Conservation (phyloP, 92 coral and sea anemone genomes). For the Siderastrea radians region DNA sequence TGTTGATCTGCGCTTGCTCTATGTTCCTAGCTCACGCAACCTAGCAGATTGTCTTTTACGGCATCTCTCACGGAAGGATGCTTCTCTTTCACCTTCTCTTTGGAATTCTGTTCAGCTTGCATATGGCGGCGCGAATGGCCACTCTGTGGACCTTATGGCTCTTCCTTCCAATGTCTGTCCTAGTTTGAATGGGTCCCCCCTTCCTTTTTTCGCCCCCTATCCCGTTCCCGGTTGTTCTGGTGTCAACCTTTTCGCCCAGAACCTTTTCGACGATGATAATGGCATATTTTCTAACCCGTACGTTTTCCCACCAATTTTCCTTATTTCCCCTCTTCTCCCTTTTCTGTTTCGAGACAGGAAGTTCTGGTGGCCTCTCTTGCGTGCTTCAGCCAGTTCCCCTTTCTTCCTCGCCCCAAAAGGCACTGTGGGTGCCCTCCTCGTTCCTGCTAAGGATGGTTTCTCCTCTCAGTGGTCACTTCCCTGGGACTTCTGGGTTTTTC, state of each 20-base stretch:
- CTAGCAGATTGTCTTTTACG: not conserved
- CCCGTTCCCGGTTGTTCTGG: not conserved
- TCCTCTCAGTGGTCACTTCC: no score
- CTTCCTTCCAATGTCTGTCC: not conserved
- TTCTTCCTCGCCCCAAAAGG: no score
- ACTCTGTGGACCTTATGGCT: constrained; percentile 3
- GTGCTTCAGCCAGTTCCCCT: no score
- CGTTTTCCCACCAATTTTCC: no score
- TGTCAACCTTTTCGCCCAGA: not conserved
- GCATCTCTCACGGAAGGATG: not conserved
- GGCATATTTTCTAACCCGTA: no score
- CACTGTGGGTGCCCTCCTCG: no score
- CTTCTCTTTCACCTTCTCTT: not conserved
- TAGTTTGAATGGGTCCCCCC: not conserved
- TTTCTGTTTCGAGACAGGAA: no score
- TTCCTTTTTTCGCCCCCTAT: no score
- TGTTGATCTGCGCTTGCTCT: not conserved
- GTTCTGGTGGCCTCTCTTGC: no score
- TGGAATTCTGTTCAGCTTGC: not conserved
- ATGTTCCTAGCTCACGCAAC: not conserved
- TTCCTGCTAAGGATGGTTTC: no score
- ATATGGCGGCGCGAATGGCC: not conserved
- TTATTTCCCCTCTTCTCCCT: no score
- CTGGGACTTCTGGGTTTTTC: no score
- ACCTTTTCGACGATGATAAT: not conserved